A percentile compares a stretch with the other conserved stretches of the same genome.
Conservation (phyloP, 1,140 invertebrate genomes). For the Paraescarpia echinospica region DNA sequence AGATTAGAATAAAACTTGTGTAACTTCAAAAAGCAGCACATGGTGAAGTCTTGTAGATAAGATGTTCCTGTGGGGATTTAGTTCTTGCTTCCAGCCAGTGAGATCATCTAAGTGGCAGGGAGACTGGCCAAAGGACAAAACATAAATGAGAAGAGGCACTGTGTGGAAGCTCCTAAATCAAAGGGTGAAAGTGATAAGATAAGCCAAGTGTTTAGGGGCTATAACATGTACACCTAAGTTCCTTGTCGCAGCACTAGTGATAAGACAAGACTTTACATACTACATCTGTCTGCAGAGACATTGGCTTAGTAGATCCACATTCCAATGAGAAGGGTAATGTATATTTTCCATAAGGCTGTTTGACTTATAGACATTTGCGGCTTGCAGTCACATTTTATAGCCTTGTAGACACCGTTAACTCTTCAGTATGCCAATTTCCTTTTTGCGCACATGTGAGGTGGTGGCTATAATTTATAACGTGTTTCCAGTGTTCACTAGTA, state of each 20-base stretch:
- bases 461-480: background rate
- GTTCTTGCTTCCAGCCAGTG: background rate
- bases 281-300: background rate
- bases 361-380: background rate
- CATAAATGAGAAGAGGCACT: background rate
- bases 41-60: background rate
- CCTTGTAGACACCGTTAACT: background rate
- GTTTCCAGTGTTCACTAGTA: background rate
- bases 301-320: background rate
- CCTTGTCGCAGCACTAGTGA: background rate
- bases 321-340: background rate
- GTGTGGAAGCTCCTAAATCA: background rate
- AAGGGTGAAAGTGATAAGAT: background rate
- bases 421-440: background rate
- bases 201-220: background rate
- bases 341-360: background rate
- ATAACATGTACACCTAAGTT: background rate
- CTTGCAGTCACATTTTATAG: background rate
- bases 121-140: background rate
- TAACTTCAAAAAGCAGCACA: background rate
- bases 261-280: background rate
- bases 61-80: background rate
- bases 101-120: background rate
- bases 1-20: background rate
- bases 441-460: background rate